Percentiles rank a stretch among this genome's conserved stretches.
Conservation (phyloP, 2,888 invertebrate genomes). For the Caenorhabditis wallacei region DNA sequence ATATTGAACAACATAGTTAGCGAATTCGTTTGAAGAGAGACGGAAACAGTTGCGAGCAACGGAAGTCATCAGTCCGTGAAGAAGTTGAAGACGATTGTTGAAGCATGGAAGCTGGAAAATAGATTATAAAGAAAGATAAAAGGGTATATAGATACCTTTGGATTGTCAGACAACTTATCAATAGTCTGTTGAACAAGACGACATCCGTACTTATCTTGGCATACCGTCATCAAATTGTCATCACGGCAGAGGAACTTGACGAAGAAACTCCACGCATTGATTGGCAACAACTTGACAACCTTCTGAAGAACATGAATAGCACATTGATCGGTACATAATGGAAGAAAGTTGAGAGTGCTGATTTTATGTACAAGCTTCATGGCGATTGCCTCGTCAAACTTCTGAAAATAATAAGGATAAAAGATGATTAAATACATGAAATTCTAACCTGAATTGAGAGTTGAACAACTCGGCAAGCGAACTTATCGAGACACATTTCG, state of each 20-base stretch:
- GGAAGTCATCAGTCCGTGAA: constrained; percentile 59
- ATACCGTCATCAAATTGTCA: constrained; percentile 62
- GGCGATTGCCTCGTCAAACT: constrained; percentile 27
- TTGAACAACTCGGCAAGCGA: constrained; percentile 78
- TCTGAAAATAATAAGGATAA: constrained; percentile 29
- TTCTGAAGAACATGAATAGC: constrained; percentile 77
- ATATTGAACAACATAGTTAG: constrained; percentile 81
- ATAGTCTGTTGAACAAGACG: constrained; percentile 73
- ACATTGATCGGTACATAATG: constrained; percentile 73
- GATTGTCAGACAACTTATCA: constrained; percentile 63
- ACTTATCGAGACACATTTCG: constrained; percentile 71
- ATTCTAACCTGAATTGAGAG: constrained; percentile 47
- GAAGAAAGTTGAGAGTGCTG: constrained; percentile 17
- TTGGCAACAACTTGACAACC: constrained; percentile 52
- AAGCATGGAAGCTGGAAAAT: constrained; percentile 36
- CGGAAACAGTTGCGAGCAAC: constrained; percentile 63
- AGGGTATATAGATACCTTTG: neutral
- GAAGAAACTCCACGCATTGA: constrained; percentile 56
- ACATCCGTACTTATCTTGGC: constrained; percentile 75
- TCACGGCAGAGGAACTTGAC: constrained; percentile 46
- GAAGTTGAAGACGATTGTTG: constrained; percentile 32
- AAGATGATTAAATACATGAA: neutral
- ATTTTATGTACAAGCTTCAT: constrained; percentile 33
- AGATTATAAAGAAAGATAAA: too few relatives aligned
- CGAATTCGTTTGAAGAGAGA: constrained; percentile 77